These are phyloP conservation scores for Rhopalosiphum padi DNA, from an alignment of 1,140 invertebrate genomes.

Conservation along the genomic window DNA sequence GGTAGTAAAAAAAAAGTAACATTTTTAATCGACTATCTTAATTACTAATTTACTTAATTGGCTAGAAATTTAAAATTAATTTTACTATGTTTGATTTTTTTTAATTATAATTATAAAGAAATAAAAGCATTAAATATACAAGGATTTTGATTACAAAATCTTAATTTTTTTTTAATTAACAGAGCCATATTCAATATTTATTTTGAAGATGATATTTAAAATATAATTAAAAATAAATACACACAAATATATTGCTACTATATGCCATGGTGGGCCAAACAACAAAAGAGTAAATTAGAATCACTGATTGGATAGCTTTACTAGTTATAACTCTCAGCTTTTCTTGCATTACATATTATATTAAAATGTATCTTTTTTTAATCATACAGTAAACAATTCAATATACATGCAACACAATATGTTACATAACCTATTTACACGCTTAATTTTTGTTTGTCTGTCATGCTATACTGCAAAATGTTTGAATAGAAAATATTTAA, in stretches of 20 bases:
- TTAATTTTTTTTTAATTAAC: too few species aligned
- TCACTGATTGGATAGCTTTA: neutral
- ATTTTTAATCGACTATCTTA: neutral
- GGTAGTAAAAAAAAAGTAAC: neutral
- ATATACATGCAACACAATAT: neutral
- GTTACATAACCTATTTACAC: neutral
- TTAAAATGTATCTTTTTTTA: neutral
- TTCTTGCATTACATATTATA: neutral
- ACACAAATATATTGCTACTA: neutral
- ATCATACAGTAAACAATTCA: neutral
- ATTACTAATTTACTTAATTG: neutral
- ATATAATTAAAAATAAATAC: neutral
- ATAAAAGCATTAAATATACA: neutral
- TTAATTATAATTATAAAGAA: neutral
- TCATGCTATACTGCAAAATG: neutral
- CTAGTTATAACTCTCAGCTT: neutral
- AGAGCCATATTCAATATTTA: too few species aligned
- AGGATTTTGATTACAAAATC: too few species aligned
- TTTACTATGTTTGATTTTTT: neutral
- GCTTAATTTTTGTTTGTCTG: conserved; percentile 15
- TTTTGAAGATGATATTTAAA: too few species aligned
- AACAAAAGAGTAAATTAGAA: neutral
- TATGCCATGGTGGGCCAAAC: neutral
- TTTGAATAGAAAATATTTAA: neutral
- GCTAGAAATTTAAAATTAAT: neutral